Base-by-base conservation (phyloP, 2,113 vertebrate genomes). In the Festucalex cinctus region DNA sequence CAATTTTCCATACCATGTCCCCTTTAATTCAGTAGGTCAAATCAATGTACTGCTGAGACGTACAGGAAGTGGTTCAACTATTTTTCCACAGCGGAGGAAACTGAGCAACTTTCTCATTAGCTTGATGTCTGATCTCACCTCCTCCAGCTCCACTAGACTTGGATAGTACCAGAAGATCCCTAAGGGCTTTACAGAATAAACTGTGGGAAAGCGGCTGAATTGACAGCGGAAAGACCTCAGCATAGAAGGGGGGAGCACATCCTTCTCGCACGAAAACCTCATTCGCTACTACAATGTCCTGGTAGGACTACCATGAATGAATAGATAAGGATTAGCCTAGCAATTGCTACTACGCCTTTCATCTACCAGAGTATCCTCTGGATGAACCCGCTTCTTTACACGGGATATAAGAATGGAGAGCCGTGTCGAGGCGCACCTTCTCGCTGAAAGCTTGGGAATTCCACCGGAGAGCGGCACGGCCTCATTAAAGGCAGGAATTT, bases 401-500 rank as follows among this genome's bases (percentile, higher is more conserved):
- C 74, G 71, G 72, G 58, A 65, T 66, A 65, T 60, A 78, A 80
- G 76, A 76, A 75, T 66, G 26, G 37, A 71, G 41, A 75, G 80
- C 62, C 67, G 49, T 69, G 82, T 84, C 65, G 35, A 78, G 73
- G 66, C 1, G 49, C 69, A 86, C 79, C 81, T 89, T 78, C 78
- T 83, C 72, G 75, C 67, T 3, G 3, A 77, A 48, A 77, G 79
- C 82, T 66, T 61, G 65, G 73, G 76, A 80, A 82, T 84, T 86
- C 76, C 80, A 75, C 48, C 53, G 65, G 71, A 83, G 74, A 77
- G 56, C 24, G 36, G 70, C 75, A 66, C 77, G 65, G 83, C 85
- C 13, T 90, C 75, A 85, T 90, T 90, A 90, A 74, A 77, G 54
- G 62, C 76, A 70, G 78, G 86, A 78, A 88, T 88, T 78, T 88